Base-by-base conservation (phyloP, 1,140 invertebrate species). In the Archegozetes longisetosus region DNA sequence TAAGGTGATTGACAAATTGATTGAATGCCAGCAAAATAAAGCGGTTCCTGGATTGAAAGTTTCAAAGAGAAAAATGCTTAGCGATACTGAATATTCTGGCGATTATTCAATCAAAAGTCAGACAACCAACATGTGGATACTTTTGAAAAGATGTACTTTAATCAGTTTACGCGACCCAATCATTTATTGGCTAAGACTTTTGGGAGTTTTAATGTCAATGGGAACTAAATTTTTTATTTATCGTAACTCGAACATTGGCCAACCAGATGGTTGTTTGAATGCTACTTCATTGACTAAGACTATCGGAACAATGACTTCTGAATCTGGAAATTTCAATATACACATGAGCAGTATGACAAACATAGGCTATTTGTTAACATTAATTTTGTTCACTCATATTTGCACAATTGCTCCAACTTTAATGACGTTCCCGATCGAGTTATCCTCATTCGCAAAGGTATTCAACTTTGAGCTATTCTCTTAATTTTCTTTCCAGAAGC, bases 311-410 rank as follows among this genome's bases (percentile, higher is more conserved):
- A 17, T 61, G 12, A 47, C 20, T 22, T 40, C n/a, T 14, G 51
- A 55, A 32, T 24, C 25, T n/a, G 49, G 46, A 3, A 49, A 23
- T 1, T 12, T 26, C 23, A 12, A 24, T 17, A 51, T 32, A 3
- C 14, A 48, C 1, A 2, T 29, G 17, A 26, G 29, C 26, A n/a
- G 22, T 14, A 62, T 50, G 23, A 50, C 51, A 2, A 58, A 63
- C 48, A 63, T 62, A 55, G 49, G 55, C 12, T 28, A 53, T 6
- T 53, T 63, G 0, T 61, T 63, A 9, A 62, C 61, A 29, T 60
- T 53, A 2, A 61, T 63, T 1, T 61, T 63, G 17, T 63, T 63
- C 26, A 63, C 58, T 24, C 58, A 61, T 14, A 60, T 63, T 24
- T 53, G 52, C 4, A 54, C 40, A 20, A 56, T 63, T 50, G 51